Base-by-base conservation (phyloP, 2,888 invertebrate genomes). In the Orthosia gracilis region DNA sequence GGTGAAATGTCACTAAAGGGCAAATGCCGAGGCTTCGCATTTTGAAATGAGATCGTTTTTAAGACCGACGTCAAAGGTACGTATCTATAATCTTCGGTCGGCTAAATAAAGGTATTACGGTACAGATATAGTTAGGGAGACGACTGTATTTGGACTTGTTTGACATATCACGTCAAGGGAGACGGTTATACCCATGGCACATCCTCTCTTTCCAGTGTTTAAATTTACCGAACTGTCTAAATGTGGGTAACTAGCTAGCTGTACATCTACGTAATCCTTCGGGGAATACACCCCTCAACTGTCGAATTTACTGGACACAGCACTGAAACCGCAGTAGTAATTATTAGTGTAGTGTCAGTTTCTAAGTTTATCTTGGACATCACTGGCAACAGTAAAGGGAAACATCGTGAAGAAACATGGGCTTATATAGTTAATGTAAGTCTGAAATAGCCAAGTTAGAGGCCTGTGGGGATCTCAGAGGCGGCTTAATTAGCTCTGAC, bases 1-100 rank as follows among this genome's bases (percentile, higher is more conserved):
- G 64, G 57, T 83, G 84, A 81, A 81, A 81, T 82, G 84, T 80
- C 80, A 84, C 68, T 50, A 69, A 82, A 84, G 81, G 81, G 75
- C 58, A 71, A 75, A 82, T 82, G 75, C 81, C 84, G 54, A 80
- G 5, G 21, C 64, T 52, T 78, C 47, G 47, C 79, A 1, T 73
- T 72, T 68, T 69, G 54, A 78, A 83, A 55, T 63, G 26, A 62
- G 57, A 62, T 49, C 1, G 45, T 68, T 82, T 82, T 75, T 55
- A 68, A 31, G 13, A 49, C 13, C 23, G 45, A n/a, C n/a, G 45
- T n/a, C n/a, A n/a, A n/a, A n/a, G n/a, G n/a, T 12, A 11, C 21
- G n/a, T 78, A 74, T 74, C 62, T 74, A 63, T 66, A 49, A 78
- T 80, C 81, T 80, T 62, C 9, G 13, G 57, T 49, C 26, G 52